phyloP scores from a whole-genome alignment of 2,888 invertebrate species.

The Cataglyphis livida region DNA sequence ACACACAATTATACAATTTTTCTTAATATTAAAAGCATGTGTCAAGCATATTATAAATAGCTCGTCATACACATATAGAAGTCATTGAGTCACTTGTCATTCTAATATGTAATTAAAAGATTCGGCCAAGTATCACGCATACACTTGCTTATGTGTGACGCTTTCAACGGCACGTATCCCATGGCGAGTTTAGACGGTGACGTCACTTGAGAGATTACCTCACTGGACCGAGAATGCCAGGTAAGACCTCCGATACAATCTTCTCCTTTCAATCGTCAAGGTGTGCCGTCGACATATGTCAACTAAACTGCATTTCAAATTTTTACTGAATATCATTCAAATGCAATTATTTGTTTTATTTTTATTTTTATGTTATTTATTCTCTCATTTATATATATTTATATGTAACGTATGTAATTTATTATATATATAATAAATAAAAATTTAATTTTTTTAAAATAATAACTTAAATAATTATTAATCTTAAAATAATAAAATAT shows the following conservation, averaged over 20 bases:
- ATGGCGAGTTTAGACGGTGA: slow-evolving; percentile 80
- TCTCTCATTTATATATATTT: neutral
- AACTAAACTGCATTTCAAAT: neutral
- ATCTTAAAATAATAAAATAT: neutral
- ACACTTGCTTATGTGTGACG: slow-evolving; percentile 62
- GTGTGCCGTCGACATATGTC: neutral
- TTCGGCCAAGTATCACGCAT: slow-evolving; percentile 1
- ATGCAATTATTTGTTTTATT: neutral
- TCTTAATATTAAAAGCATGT: slow-evolving; percentile 1
- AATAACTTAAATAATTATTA: neutral
- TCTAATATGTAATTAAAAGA: slow-evolving; percentile 31
- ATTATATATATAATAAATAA: neutral
- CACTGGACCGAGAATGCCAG: slow-evolving; percentile 60
- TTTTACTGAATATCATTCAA: neutral
- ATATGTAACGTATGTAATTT: neutral
- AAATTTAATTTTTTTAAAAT: neutral
- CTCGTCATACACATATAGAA: neutral
- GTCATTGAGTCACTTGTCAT: slow-evolving; percentile 12
- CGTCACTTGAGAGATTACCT: slow-evolving; percentile 80
- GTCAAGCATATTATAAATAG: slow-evolving; percentile 2
- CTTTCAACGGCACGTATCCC: slow-evolving; percentile 69
- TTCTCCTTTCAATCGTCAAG: slow-evolving; percentile 12
- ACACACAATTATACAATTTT: neutral
- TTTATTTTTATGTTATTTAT: neutral
- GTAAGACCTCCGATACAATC: neutral